Conservation (phyloP, 2,888 invertebrate genomes). For the Hydraecia micacea region DNA sequence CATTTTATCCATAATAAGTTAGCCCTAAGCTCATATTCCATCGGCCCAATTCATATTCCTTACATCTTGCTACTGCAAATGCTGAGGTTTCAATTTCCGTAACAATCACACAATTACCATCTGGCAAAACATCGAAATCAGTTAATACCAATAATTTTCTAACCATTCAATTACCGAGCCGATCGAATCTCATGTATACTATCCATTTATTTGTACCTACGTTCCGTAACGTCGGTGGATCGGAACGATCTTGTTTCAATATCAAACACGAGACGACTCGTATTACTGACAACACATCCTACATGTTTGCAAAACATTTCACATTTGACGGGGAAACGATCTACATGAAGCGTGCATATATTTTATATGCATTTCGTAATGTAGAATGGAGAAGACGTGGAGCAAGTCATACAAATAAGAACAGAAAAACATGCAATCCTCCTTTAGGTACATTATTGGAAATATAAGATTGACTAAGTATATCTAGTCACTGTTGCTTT, state of each 20-base stretch:
- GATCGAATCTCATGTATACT: constrained; percentile 36
- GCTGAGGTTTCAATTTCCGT: background rate
- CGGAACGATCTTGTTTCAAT: constrained; percentile 79
- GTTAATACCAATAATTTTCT: constrained; percentile 33
- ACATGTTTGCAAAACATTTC: constrained; percentile 72
- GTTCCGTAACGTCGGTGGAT: constrained; percentile 71
- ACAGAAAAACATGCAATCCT: background rate
- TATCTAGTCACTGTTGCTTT: background rate
- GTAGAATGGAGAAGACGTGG: background rate
- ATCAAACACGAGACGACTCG: constrained; percentile 77
- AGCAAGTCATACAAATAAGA: background rate
- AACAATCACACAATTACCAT: background rate
- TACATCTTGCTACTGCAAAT: background rate
- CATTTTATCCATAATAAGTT: background rate
- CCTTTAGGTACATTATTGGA: background rate
- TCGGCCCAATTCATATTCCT: background rate
- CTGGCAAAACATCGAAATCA: constrained; percentile 10
- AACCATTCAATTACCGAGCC: constrained; percentile 37
- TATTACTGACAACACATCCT: constrained; percentile 73
- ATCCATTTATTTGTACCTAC: constrained; percentile 56
- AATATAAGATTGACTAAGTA: background rate
- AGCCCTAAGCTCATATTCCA: background rate
- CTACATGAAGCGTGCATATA: constrained; percentile 37
- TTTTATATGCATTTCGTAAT: constrained; percentile 46
- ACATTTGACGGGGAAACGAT: constrained; percentile 59